Conservation (phyloP, 1,140 invertebrate species). For the Microplitis demolitor region DNA sequence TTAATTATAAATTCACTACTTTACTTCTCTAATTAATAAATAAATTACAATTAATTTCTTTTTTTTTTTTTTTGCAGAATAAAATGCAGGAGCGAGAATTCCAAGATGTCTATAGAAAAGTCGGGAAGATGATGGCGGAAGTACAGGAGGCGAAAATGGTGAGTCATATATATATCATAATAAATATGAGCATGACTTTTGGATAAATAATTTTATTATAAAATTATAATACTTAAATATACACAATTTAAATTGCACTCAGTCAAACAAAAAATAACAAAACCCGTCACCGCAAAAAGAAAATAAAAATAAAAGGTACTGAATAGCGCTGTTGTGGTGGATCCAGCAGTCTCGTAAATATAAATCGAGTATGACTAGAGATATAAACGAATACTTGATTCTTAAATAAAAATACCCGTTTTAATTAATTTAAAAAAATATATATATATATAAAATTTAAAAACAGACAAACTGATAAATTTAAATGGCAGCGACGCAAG, state of each 20-base stretch:
- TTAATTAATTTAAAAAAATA: constrained; percentile 18
- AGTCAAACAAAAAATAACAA: background rate
- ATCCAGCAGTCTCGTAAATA: constrained; percentile 35
- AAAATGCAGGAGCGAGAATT: constrained; percentile 25
- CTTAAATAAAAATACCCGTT: constrained; percentile 32
- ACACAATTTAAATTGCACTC: too few relatives aligned
- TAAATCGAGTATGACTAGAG: constrained; percentile 42
- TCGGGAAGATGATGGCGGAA: constrained; percentile 18
- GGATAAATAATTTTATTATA: background rate
- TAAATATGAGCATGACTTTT: background rate
- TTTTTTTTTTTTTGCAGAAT: constrained; percentile 38
- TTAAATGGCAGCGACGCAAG: constrained; percentile 40
- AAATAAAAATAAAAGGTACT: constrained; percentile 16
- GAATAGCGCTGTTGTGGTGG: constrained; percentile 25
- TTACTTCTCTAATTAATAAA: background rate
- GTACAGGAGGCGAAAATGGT: constrained; percentile 36
- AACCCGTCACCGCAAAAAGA: background rate
- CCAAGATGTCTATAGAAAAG: background rate
- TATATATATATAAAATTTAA: background rate
- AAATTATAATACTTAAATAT: too few relatives aligned
- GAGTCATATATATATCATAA: constrained; percentile 19
- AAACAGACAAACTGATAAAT: background rate
- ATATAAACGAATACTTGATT: constrained; percentile 35
- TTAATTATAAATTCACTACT: constrained; percentile 3
- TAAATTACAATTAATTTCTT: constrained; percentile 8